phyloP scores from a whole-genome alignment of 2,888 invertebrate genomes.

The Lucinisca nassula region DNA sequence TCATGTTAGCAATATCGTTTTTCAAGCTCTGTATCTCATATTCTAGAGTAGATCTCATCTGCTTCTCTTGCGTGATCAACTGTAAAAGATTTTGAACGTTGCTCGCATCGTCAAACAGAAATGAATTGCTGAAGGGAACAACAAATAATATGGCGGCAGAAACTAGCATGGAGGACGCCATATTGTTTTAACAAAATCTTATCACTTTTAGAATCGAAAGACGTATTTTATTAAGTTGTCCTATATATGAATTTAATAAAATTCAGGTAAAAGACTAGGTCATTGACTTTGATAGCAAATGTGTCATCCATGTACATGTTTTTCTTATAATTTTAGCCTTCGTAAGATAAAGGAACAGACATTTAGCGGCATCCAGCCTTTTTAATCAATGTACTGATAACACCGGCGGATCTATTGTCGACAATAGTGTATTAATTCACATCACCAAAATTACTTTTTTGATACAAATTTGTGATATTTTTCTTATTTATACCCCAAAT shows the following conservation, averaged over 20 bases:
- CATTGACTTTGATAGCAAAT: not conserved
- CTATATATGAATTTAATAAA: not conserved
- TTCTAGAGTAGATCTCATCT: slow-evolving; percentile 47
- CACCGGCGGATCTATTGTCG: too few relatives aligned
- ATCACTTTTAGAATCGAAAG: not conserved
- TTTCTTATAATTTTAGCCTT: too few relatives aligned
- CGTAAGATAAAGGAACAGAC: too few relatives aligned
- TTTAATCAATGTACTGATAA: too few relatives aligned
- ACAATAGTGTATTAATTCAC: too few relatives aligned
- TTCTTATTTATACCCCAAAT: too few relatives aligned
- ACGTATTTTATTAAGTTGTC: not conserved
- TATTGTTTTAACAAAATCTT: slow-evolving; percentile 1
- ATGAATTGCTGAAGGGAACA: slow-evolving; percentile 5
- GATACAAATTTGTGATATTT: too few relatives aligned
- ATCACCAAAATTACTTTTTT: too few relatives aligned
- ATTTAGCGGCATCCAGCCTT: too few relatives aligned
- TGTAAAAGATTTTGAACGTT: slow-evolving; percentile 52
- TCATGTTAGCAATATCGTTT: slow-evolving; percentile 37
- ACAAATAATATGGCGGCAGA: not conserved
- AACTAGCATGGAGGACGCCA: slow-evolving; percentile 10
- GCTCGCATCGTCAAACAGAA: slow-evolving; percentile 59
- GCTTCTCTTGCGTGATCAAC: slow-evolving; percentile 61
- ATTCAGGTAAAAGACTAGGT: not conserved
- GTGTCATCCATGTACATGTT: not conserved
- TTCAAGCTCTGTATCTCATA: slow-evolving; percentile 42